These are phyloP conservation scores for Cariama cristata DNA, from an alignment of 2,113 vertebrate genomes.

Conservation along the genomic window DNA sequence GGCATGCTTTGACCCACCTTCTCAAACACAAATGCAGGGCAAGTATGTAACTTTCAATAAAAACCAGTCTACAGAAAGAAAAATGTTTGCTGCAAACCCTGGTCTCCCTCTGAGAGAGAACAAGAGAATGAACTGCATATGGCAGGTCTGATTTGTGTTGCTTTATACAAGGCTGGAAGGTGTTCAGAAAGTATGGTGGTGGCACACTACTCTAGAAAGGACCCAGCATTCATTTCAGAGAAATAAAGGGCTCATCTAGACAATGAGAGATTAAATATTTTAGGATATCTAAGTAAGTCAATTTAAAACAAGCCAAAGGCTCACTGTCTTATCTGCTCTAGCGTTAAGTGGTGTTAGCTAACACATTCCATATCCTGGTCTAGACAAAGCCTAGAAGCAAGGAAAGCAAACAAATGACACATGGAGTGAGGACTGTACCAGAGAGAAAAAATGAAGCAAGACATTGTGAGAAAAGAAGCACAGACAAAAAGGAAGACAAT, in stretches of 20 bases:
- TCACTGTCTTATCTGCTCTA: neutral
- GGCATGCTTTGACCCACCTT: neutral
- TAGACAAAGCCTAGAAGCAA: constrained; percentile 31
- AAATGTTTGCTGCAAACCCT: neutral
- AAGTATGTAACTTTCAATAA: neutral
- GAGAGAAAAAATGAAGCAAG: neutral
- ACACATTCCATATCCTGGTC: neutral
- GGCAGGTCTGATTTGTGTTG: neutral
- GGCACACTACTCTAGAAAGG: neutral
- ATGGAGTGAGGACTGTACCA: neutral
- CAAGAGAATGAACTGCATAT: neutral
- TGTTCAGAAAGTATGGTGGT: neutral
- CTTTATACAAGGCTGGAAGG: neutral
- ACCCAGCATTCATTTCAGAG: neutral
- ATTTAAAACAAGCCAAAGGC: neutral
- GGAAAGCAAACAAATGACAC: neutral
- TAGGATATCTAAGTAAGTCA: neutral
- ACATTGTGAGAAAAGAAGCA: neutral
- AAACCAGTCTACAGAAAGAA: neutral
- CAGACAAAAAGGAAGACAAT: constrained; percentile 1
- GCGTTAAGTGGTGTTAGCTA: neutral
- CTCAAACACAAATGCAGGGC: neutral
- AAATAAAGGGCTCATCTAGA: neutral
- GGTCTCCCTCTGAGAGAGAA: neutral
- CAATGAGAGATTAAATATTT: neutral